A percentile compares a stretch with the other conserved stretches of the same genome.
phyloP scores from a whole-genome alignment of 2,888 invertebrate genomes.

The Rotaria socialis region DNA sequence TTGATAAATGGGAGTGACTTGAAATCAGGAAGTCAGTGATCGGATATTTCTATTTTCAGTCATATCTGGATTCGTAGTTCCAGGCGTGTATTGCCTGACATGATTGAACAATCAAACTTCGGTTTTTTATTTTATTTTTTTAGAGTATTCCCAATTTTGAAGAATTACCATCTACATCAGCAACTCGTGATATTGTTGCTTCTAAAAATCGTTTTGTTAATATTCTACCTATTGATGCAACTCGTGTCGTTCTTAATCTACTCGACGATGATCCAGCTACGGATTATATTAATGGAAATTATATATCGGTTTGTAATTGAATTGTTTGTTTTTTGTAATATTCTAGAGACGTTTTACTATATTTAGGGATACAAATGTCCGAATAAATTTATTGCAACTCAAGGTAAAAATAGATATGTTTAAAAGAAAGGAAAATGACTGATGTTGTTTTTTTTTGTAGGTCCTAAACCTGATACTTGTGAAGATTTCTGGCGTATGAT shows the following conservation, averaged over 20 bases:
- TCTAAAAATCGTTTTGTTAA: slow-evolving; percentile 23
- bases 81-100: background rate
- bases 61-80: too few relatives aligned
- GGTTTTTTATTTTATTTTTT: too few relatives aligned
- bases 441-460: background rate
- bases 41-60: too few relatives aligned
- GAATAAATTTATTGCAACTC: slow-evolving; percentile 20
- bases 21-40: too few relatives aligned
- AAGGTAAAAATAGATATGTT: background rate
- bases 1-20: too few relatives aligned
- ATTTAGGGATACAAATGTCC: slow-evolving; percentile 14
- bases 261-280: slow-evolving; percentile 14
- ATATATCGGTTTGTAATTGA: background rate
- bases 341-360: background rate
- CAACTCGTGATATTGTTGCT: background rate
- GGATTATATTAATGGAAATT: slow-evolving; percentile 30
- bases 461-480: slow-evolving; percentile 18
- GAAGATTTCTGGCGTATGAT: slow-evolving; percentile 35
- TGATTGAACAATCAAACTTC: background rate
- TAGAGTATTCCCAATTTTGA: slow-evolving; percentile 23
- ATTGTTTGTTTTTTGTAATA: background rate
- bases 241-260: slow-evolving; percentile 14
- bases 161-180: slow-evolving; percentile 1
- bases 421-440: background rate
- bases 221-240: slow-evolving; percentile 28